Base-by-base conservation (phyloP, 2,797 vertebrate genomes). In the Onychomys leucogaster region DNA sequence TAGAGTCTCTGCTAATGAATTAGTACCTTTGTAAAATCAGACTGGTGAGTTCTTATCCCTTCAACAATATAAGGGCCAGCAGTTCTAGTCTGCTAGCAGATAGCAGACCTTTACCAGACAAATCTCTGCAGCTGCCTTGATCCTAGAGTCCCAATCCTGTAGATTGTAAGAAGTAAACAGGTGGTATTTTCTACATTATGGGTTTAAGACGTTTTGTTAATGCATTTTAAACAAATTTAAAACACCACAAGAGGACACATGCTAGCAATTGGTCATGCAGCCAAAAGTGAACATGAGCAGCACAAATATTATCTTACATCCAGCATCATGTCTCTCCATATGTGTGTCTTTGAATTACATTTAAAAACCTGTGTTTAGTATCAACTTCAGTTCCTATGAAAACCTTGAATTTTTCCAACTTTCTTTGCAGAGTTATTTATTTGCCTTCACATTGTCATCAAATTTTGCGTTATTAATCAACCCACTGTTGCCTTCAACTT, bases 381-480 rank as follows among this genome's bases (percentile, higher is more conserved):
- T 19, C 11, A 75, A 69, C 7, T 86, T 85, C 7, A 10, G 41
- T 87, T 61, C 76, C 12, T 85, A 46, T 8, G 57, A 90, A 76
- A 59, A 19, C 17, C 84, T 87, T 11, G 19, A 52, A 89, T 37
- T 86, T 90, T 46, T 13, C 21, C 14, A 71, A 37, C 4, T 52
- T 71, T 49, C 21, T 89, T 65, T 46, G 1, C 2, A 65, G 14
- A 89, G 94, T 92, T 1, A 61, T 90, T 89, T 95, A 84, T 85
- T 23, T 80, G n/a, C 14, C 41, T 61, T 43, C 52, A 73, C 6
- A 78, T 59, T 80, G 59, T 73, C 25, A 78, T 85, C 37, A 71
- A 11, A 90, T 92, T 73, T 94, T 92, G 2, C 21, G 5, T 75
- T 71, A 67, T 73, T 95, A 65, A 88, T 83, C 52, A 94, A 77